Percentiles rank a stretch among this genome's conserved stretches.
These are phyloP conservation scores for Micropoecilia bifurca DNA, from an alignment of 2,797 vertebrate genomes.

Conservation along the genomic window DNA sequence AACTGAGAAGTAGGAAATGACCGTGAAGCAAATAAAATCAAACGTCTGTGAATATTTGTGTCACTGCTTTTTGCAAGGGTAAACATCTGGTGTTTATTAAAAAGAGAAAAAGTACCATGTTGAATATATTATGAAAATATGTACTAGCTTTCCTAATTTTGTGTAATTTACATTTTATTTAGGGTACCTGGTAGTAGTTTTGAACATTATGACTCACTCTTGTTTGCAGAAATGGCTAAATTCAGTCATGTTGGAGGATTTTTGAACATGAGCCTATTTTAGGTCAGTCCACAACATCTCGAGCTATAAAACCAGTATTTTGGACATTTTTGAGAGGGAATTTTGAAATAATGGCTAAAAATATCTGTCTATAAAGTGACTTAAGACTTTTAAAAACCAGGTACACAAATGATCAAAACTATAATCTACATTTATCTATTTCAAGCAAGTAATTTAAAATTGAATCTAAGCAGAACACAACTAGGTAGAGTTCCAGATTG, in stretches of 20 bases:
- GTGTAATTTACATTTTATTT: background rate
- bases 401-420: background rate
- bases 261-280: background rate
- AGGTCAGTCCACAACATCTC: background rate
- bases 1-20: slow-evolving; percentile 29
- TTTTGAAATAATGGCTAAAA: background rate
- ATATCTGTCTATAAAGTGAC: background rate
- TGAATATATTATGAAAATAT: background rate
- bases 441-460: background rate
- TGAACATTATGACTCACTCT: background rate
- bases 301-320: background rate
- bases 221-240: background rate
- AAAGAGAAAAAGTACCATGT: background rate
- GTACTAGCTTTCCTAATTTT: background rate
- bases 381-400: background rate
- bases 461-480: background rate
- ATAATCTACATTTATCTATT: background rate
- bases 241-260: background rate
- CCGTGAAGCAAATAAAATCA: slow-evolving; percentile 29
- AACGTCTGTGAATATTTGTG: slow-evolving; percentile 29
- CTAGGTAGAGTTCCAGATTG: too few species aligned
- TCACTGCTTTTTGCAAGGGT: slow-evolving; percentile 35
- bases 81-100: background rate
- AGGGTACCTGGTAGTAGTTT: background rate
- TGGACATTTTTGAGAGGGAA: background rate